Evolutionary conservation across 2,888 invertebrate genomes (phyloP).

Genomic region (Anthrax anthrax): DNA sequence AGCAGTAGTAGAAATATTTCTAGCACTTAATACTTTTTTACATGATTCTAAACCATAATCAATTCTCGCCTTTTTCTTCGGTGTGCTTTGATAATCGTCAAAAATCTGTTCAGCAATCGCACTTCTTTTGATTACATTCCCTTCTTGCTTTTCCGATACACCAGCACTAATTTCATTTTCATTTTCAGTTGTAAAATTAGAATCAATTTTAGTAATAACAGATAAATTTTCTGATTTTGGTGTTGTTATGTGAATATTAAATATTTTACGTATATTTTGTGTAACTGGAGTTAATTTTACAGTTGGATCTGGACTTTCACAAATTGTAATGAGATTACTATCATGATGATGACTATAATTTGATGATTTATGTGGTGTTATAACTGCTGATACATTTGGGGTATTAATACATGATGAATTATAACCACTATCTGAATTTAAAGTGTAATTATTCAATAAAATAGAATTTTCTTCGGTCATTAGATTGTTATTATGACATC

Average conservation of each 20-base stretch:
- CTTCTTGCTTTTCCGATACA: background rate
- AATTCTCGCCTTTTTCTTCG: slow-evolving; percentile 4
- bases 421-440: too few species aligned
- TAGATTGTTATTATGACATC: too few species aligned
- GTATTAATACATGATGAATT: too few species aligned
- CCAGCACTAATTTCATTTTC: too few species aligned
- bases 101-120: slow-evolving; percentile 1
- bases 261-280: slow-evolving; percentile 10
- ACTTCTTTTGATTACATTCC: slow-evolving; percentile 1
- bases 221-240: slow-evolving; percentile 6
- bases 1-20: background rate
- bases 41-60: slow-evolving; percentile 1
- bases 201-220: too few species aligned
- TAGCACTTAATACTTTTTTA: background rate
- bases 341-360: background rate
- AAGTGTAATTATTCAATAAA: too few species aligned
- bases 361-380: background rate
- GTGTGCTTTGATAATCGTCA: slow-evolving; percentile 10
- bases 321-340: slow-evolving; percentile 3
- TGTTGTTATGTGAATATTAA: slow-evolving; percentile 11
- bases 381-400: too few species aligned
- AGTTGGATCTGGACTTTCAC: background rate
- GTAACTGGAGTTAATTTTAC: slow-evolving; percentile 11
- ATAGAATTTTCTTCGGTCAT: too few species aligned
- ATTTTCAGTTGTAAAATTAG: background rate